Conservation (phyloP, 2,113 vertebrate genomes). For the Climacteris rufus region DNA sequence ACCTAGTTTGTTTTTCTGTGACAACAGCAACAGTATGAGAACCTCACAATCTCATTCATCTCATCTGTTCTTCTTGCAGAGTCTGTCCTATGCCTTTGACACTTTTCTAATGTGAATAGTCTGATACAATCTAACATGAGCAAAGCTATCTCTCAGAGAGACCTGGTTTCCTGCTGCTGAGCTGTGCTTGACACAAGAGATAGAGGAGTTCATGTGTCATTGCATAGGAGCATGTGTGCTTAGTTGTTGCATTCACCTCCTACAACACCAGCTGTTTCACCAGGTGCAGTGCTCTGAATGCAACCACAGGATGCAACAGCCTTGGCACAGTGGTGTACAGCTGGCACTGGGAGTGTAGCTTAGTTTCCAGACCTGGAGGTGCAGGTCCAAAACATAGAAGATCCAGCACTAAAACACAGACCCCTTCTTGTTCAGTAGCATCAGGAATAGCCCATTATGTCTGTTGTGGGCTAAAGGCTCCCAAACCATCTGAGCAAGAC, state of each 20-base stretch:
- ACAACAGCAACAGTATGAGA: not conserved
- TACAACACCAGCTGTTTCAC: not conserved
- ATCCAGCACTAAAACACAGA: not conserved
- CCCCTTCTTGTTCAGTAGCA: not conserved
- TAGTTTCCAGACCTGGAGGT: not conserved
- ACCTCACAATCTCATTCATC: not conserved
- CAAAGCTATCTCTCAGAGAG: not conserved
- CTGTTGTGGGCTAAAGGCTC: not conserved
- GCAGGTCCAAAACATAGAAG: not conserved
- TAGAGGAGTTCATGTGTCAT: rapidly evolving
- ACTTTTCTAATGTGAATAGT: not conserved
- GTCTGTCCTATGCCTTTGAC: not conserved
- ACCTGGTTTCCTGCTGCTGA: not conserved
- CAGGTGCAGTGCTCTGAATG: rapidly evolving
- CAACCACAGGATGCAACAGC: not conserved
- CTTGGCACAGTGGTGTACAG: not conserved
- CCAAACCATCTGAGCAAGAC: not conserved
- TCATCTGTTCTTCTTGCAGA: not conserved
- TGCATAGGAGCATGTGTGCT: rapidly evolving
- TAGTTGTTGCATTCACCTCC: not conserved
- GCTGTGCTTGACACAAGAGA: not conserved
- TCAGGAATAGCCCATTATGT: not conserved
- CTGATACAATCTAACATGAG: not conserved
- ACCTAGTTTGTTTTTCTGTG: not conserved
- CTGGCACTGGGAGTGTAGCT: not conserved